Evolutionary conservation across 53 echinoderm and acorn worm genomes (phyloP).

Genomic region (Stichopus horrens): DNA sequence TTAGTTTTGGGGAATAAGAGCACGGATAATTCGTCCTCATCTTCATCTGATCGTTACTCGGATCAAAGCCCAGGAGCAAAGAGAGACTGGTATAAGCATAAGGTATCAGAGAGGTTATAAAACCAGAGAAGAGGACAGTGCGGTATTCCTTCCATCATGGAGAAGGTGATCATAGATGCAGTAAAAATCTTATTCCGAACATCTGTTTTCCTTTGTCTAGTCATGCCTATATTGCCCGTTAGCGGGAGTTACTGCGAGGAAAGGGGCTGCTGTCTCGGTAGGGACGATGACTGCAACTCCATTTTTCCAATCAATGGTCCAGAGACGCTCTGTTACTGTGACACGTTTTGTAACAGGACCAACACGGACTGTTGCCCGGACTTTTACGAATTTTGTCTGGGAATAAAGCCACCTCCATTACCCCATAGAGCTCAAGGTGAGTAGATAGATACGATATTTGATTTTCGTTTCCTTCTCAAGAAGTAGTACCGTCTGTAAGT

Average conservation of each 20-base stretch:
- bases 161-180: not conserved
- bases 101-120: no score
- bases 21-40: no score
- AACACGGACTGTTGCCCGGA: conserved; percentile 92
- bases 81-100: no score
- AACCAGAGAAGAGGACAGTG: no score
- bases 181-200: not conserved
- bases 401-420: conserved; percentile 58
- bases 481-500: no score
- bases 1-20: no score
- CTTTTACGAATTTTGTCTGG: conserved; percentile 77
- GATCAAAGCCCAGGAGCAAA: no score
- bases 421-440: conserved; percentile 27
- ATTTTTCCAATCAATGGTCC: conserved; percentile 71
- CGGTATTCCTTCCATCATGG: not conserved
- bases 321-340: conserved; percentile 87
- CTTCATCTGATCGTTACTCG: no score
- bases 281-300: conserved; percentile 84
- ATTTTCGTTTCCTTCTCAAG: not conserved
- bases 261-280: conserved; percentile 62
- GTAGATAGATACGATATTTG: not conserved
- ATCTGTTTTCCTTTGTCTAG: not conserved
- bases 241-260: conserved; percentile 64
- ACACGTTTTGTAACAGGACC: conserved; percentile 82
- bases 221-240: not conserved